phyloP scores from a whole-genome alignment of 1,140 invertebrate genomes.

The Drosophila serrata region DNA sequence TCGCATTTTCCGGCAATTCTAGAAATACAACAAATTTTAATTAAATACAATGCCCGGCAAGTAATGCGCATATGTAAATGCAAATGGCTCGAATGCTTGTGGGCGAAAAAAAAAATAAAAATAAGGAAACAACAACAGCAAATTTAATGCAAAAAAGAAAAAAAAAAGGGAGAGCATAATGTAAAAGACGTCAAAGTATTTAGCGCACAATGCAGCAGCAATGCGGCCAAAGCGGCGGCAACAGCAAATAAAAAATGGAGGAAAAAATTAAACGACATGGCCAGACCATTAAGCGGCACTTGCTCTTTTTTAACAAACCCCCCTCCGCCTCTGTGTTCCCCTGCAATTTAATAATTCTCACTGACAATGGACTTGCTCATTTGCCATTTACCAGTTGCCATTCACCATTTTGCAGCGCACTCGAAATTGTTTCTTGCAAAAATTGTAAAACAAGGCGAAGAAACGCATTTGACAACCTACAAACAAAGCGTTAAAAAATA shows the following conservation, averaged over 20 bases:
- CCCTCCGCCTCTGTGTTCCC: neutral
- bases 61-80: constrained; percentile 76
- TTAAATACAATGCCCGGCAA: constrained; percentile 65
- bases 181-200: constrained; percentile 55
- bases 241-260: constrained; percentile 26
- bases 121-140: constrained; percentile 3
- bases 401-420: constrained; percentile 53
- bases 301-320: constrained; percentile 10
- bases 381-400: constrained; percentile 26
- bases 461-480: constrained; percentile 41
- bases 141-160: constrained; percentile 10
- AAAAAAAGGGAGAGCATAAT: constrained; percentile 1
- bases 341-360: constrained; percentile 64
- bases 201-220: constrained; percentile 64
- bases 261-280: constrained; percentile 51
- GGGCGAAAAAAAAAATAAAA: constrained; percentile 11
- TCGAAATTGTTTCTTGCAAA: constrained; percentile 61
- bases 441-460: constrained; percentile 46
- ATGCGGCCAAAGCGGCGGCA: constrained; percentile 41
- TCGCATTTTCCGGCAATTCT: constrained; percentile 59
- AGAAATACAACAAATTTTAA: constrained; percentile 75
- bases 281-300: constrained; percentile 59
- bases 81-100: constrained; percentile 57
- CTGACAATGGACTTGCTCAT: constrained; percentile 61
- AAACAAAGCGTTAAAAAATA: constrained; percentile 8